Evolutionary conservation across 2,888 invertebrate species (phyloP).

Genomic region (Lomographa bimaculata): DNA sequence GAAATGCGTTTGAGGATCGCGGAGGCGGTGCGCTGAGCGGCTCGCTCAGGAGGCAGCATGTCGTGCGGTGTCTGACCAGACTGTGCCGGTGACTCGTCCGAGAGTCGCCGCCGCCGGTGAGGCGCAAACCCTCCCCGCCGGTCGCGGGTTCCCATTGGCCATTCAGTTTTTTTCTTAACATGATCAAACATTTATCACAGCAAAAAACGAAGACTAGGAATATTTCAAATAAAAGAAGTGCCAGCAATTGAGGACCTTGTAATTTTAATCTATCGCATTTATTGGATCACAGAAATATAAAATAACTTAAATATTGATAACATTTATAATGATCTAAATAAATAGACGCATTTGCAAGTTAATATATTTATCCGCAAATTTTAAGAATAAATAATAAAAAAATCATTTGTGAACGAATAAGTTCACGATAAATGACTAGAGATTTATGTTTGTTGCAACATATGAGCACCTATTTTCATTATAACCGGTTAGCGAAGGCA

Average conservation of each 20-base stretch:
- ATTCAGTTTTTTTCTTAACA: conserved; percentile 38
- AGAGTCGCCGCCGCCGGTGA: conserved; percentile 35
- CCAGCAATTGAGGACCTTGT: conserved; percentile 5
- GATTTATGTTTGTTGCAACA: conserved; percentile 25
- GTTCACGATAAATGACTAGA: no score
- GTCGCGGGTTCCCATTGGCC: conserved; percentile 41
- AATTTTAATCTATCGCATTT: background rate
- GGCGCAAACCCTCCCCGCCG: conserved; percentile 59
- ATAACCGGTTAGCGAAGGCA: conserved; percentile 47
- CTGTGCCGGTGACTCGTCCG: conserved; percentile 49
- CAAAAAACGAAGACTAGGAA: no score
- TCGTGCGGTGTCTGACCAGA: conserved; percentile 64
- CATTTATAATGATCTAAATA: no score
- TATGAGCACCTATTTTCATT: conserved; percentile 34
- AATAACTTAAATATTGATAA: no score
- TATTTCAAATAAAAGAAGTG: no score
- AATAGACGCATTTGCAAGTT: no score
- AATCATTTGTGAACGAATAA: no score
- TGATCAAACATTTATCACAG: conserved; percentile 28
- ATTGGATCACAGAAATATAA: no score
- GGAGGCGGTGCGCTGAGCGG: conserved; percentile 68
- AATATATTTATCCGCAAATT: no score
- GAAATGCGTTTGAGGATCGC: conserved; percentile 75
- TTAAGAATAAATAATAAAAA: no score
- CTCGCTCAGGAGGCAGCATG: conserved; percentile 77